Base-by-base conservation (phyloP, 2,888 invertebrate species). In the Cylindroiulus punctatus region DNA sequence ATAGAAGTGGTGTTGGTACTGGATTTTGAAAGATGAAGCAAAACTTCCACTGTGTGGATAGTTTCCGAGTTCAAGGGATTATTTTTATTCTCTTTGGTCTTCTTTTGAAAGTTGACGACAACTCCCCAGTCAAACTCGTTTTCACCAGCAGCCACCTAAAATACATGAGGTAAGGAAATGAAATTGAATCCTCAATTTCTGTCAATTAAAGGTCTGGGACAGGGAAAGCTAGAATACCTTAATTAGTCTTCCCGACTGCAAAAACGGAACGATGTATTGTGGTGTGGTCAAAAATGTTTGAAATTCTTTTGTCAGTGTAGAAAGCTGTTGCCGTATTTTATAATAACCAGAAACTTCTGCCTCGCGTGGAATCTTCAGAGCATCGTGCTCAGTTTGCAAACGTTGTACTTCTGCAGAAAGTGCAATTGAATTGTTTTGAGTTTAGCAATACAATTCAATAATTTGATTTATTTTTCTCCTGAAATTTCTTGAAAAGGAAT, bases 121-220 rank as follows among this genome's bases (percentile, higher is more conserved):
- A 97, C 96, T 17, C 98, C 98, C 99, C 99, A 99, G 89, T 98
- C 98, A 91, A 97, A 99, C 90, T 96, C 96, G 88, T 94, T 94
- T 82, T 95, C 95, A 88, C 95, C 95, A 91, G 96, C 95, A 4
- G 96, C 93, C 95, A 96, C 88, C 88, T 42, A 89, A 90, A 88
- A 85, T 85, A 81, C 17, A 85, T 26, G n/a, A 26, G n/a, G 81
- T 42, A 81, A 87, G 40, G 47, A 22, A 65, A 22, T 81, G 12
- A 85, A n/a, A n/a, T n/a, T n/a, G n/a, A n/a, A n/a, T n/a, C n/a
- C n/a, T n/a, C n/a, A n/a, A n/a, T n/a, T n/a, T n/a, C n/a, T n/a
- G n/a, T n/a, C n/a, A n/a, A n/a, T n/a, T n/a, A n/a, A n/a, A n/a
- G n/a, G n/a, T n/a, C n/a, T n/a, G n/a, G n/a, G n/a, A n/a, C n/a